phyloP scores from a whole-genome alignment of 2,113 vertebrate species.

The Sturnus vulgaris region DNA sequence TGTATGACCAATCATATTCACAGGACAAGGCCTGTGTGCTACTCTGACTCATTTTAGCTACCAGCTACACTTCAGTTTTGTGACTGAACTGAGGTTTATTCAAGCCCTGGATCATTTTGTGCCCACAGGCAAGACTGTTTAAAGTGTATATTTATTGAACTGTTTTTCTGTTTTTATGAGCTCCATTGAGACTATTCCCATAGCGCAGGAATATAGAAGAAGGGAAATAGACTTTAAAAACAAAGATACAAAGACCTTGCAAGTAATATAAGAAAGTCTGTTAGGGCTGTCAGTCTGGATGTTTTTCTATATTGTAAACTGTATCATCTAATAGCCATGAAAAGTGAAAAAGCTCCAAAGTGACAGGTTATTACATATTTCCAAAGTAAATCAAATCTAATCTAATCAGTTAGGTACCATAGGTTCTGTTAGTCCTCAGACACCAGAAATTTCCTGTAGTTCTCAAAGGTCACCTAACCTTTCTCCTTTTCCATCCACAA shows the following conservation, averaged over 20 bases:
- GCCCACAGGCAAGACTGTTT: background rate
- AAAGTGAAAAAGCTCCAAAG: background rate
- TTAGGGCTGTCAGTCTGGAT: background rate
- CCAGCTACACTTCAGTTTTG: background rate
- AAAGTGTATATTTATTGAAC: background rate
- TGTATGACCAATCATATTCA: background rate
- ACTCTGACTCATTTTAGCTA: background rate
- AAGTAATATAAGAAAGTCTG: background rate
- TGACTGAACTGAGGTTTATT: background rate
- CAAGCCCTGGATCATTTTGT: background rate
- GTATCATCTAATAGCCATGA: background rate
- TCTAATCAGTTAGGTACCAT: background rate
- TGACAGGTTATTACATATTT: background rate
- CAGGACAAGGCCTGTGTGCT: background rate
- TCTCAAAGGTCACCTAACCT: background rate
- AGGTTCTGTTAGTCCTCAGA: background rate
- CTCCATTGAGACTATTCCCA: constrained; percentile 8
- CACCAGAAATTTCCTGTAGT: background rate
- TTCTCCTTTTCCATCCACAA: background rate
- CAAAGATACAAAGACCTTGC: constrained; percentile 18
- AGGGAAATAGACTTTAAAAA: constrained; percentile 26
- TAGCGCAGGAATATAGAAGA: background rate
- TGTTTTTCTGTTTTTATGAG: constrained; percentile 12
- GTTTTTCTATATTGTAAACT: background rate
- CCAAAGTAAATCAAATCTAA: background rate